These are phyloP conservation scores for human (Homo sapiens) DNA, from an alignment of 2,113 vertebrate species.

Conservation along the genomic window GRCh38 chr18:72495501-72496000, in stretches of 20 bases:
- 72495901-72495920: conserved; percentile 87
- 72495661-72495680: conserved; percentile 74
- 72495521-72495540: background rate
- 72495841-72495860: conserved; percentile 88
- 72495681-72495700: conserved; percentile 82
- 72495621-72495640: conserved; percentile 69
- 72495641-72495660: conserved; percentile 79
- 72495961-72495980: conserved; percentile 86
- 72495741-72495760: conserved; percentile 84
- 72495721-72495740: conserved; percentile 84
- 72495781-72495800: conserved; percentile 87
- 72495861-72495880: conserved; percentile 89
- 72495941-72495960: conserved; percentile 88
- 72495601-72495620: conserved; percentile 43
- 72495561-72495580: background rate
- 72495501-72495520: background rate
- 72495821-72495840: conserved; percentile 87
- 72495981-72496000: conserved; percentile 83
- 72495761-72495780: conserved; percentile 87
- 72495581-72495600: background rate
- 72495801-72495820: conserved; percentile 86
- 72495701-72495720: conserved; percentile 78
- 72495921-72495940: conserved; percentile 87
- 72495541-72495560: background rate
- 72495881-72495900: conserved; percentile 90